Conservation (phyloP, 30 jellyfish, hydroid and myxozoan species). For the Aurelia aurita complex sp. Pacific region DNA sequence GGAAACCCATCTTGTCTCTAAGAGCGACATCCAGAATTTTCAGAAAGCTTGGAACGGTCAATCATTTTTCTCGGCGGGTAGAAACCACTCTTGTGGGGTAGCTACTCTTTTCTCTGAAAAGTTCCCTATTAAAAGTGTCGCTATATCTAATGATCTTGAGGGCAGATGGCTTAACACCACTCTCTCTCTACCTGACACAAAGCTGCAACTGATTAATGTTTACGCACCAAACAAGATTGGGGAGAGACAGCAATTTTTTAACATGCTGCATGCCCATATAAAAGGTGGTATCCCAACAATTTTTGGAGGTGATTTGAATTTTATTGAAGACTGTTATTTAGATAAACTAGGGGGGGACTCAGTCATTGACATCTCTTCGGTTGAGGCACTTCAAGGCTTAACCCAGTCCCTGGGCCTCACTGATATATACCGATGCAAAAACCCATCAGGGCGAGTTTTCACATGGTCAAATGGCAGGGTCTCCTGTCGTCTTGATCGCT, state of each 20-base stretch:
- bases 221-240: neutral
- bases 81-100: constrained; percentile 2
- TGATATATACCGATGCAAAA: neutral
- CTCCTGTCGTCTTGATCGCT: neutral
- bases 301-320: constrained; percentile 25
- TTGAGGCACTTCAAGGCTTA: neutral
- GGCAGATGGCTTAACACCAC: neutral
- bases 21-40: neutral
- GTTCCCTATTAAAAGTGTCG: neutral
- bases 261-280: neutral
- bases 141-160: neutral
- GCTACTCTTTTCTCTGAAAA: neutral
- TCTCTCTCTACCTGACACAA: neutral
- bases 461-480: constrained; percentile 9
- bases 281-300: constrained; percentile 1
- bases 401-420: neutral
- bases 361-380: neutral
- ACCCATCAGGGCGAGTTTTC: neutral
- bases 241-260: neutral
- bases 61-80: neutral
- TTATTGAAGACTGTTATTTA: constrained; percentile 11
- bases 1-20: neutral
- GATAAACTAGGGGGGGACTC: constrained; percentile 23
- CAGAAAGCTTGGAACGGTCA: neutral
- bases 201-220: neutral